phyloP scores from a whole-genome alignment of 1,140 invertebrate species.

The Cotesia typhae region DNA sequence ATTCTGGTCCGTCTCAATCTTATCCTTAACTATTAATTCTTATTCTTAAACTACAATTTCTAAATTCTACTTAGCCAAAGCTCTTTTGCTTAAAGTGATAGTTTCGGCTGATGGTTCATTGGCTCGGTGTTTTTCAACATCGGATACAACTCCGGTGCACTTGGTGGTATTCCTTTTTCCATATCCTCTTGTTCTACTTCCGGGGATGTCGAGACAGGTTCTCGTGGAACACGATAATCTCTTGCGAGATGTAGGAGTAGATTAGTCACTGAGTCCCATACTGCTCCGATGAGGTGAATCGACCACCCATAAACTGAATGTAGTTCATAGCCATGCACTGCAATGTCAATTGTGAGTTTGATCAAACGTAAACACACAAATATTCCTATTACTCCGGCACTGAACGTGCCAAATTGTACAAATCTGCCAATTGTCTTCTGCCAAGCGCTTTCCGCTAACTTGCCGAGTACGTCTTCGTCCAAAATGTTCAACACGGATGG shows the following conservation, averaged over 20 bases:
- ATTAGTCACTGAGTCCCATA: slow-evolving; percentile 35
- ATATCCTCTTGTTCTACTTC: too few relatives aligned
- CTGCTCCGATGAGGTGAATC: slow-evolving; percentile 29
- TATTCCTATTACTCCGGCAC: slow-evolving; percentile 37
- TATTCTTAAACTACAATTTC: too few relatives aligned
- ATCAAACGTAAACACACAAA: slow-evolving; percentile 10
- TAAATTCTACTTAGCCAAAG: too few relatives aligned
- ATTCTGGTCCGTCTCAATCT: too few relatives aligned
- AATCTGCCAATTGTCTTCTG: slow-evolving; percentile 28
- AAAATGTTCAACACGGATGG: not conserved
- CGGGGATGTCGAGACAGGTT: too few relatives aligned
- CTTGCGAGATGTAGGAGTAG: slow-evolving; percentile 10
- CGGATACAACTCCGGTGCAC: too few relatives aligned
- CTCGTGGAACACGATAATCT: too few relatives aligned
- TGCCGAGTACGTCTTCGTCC: not conserved
- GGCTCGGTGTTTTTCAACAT: too few relatives aligned
- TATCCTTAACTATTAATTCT: too few relatives aligned
- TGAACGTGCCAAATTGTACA: slow-evolving; percentile 25
- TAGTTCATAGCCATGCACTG: slow-evolving; percentile 31
- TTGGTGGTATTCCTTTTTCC: too few relatives aligned
- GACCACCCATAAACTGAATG: slow-evolving; percentile 37
- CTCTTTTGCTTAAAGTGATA: too few relatives aligned
- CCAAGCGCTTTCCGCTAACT: slow-evolving; percentile 25
- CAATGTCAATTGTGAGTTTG: slow-evolving; percentile 33
- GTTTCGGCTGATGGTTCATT: too few relatives aligned